Evolutionary conservation across 2,797 vertebrate genomes (phyloP), one percentile per base, ranked within the genome.

Genomic region (Leptoclinus maculatus): DNA sequence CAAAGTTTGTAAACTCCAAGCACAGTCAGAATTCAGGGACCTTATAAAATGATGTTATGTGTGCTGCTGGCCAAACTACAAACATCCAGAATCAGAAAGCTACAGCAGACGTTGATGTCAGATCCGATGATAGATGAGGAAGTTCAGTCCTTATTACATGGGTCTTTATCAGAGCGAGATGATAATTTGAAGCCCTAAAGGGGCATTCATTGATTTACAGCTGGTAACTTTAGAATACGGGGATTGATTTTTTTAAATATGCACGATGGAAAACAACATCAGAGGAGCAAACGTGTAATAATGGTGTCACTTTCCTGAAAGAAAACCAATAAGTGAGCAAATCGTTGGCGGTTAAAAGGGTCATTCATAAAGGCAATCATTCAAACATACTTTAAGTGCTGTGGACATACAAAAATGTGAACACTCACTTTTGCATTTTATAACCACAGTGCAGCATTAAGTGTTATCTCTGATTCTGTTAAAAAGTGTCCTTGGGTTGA

Each of bases 201-300:
- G 36, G 25, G 38, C 3, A 65, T 14, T 14, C 23, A 68, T 25
- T 5, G 11, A 14, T 53, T 68, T 21, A 27, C 0, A 54, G 38
- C 36, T 32, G 25, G 5, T 41, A 39, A 13, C 32, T 16, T 49
- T 10, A 36, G 17, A 27, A 19, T n/a, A 45, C 3, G 47, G 13
- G 19, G 36, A 23, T 43, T 25, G 2, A n/a, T 78, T 66, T 78
- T 66, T 71, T 74, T n/a, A 21, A 64, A 43, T 45, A 68, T 66
- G 29, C 32, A 47, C 57, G 6, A 43, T 21, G n/a, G 51, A 71
- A 51, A 69, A 66, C 29, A 64, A 1, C 17, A 45, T 32, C 47
- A 79, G 25, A 64, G 58, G 34, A 54, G 7, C 2, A 72, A 62
- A 21, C 29, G 10, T 27, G 17, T 5, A 16, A 66, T 32, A 53